Base-by-base conservation (phyloP, 2,797 vertebrate species). In the Gastrophryne carolinensis region DNA sequence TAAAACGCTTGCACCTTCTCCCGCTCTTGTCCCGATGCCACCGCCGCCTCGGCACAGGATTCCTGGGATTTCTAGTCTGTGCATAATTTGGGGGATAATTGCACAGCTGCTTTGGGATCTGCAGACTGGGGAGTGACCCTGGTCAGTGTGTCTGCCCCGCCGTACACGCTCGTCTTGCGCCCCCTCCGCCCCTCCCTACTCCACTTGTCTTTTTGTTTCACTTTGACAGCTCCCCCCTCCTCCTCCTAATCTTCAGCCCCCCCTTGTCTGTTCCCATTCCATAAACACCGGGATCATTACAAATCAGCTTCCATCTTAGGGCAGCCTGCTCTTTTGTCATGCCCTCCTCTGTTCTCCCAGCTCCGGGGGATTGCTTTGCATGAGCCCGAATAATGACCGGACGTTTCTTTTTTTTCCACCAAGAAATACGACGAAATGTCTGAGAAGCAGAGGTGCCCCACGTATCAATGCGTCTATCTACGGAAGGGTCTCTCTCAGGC, bases 31-130 rank as follows among this genome's bases (percentile, higher is more conserved):
- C 76, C 54, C 54, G 54, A 57, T n/a, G n/a, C n/a, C n/a, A n/a
- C n/a, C n/a, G 30, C 64, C 52, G 71, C 80, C 34, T 66, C 70
- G 78, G n/a, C n/a, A n/a, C 49, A 15, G 65, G 78, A 79, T 1
- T 83, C 79, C 78, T 74, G 84, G 85, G 79, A 82, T 83, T 69
- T 75, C 0, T 3, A 76, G 76, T 62, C 85, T 81, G 78, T 83
- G 85, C 83, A 87, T 88, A 85, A 82, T 90, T 88, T 58, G 77
- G 83, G n/a, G 73, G 27, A 78, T 88, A 89, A 90, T 89, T 83
- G 86, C 72, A 83, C 81, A 86, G 88, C 84, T 88, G 84, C 86
- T 84, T 72, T 72, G 61, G 37, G 81, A 82, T 79, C 80, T 72
- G 56, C 47, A 80, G 72, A n/a, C 79, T 83, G 80, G 78, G 84